Base-by-base conservation (phyloP, 2,797 vertebrate genomes). In the Pyrocephalus nanus region DNA sequence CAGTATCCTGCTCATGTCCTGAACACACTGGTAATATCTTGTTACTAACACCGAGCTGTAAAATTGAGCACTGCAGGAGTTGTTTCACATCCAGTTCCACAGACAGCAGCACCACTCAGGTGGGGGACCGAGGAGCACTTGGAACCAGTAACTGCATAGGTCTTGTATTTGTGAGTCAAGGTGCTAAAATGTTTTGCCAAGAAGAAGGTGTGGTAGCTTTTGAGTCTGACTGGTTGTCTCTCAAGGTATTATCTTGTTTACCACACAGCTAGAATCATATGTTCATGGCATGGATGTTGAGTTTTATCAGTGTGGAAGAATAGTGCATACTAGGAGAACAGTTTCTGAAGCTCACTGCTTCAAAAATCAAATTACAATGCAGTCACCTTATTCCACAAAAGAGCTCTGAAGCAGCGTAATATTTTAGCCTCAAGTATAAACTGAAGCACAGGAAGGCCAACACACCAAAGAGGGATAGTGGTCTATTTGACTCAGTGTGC, bases 371-470 rank as follows among this genome's bases (percentile, higher is more conserved):
- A 48, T 58, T 54, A 65, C 34, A 84, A 27, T 26, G 64, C 21
- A 78, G 50, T 22, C 43, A 55, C 27, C 18, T 54, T 22, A 15
- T 73, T 90, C 45, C 53, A 73, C 23, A 62, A n/a, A 54, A 83
- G n/a, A 81, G 5, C 17, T 67, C 42, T 45, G 17, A 73, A n/a
- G 9, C 12, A 53, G 16, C 0, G 0, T 15, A 5, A 22, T 36
- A 60, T 75, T 84, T 90, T 58, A 84, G n/a, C 22, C 48, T 42
- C 9, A 14, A n/a, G 12, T 74, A 64, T 43, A 67, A 89, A 67
- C 50, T 45, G 40, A 92, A 92, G 42, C 50, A 27, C 27, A 62
- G n/a, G 20, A 65, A 32, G 42, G 25, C 18, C 40, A 65, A 23
- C 27, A 80, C 47, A 45, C 1, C 2, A 18, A 84, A 66, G 71